Percentiles rank a stretch among this genome's conserved stretches.
These are phyloP conservation scores for Schlechtendalia chinensis DNA, from an alignment of 1,140 invertebrate species.

Conservation along the genomic window DNA sequence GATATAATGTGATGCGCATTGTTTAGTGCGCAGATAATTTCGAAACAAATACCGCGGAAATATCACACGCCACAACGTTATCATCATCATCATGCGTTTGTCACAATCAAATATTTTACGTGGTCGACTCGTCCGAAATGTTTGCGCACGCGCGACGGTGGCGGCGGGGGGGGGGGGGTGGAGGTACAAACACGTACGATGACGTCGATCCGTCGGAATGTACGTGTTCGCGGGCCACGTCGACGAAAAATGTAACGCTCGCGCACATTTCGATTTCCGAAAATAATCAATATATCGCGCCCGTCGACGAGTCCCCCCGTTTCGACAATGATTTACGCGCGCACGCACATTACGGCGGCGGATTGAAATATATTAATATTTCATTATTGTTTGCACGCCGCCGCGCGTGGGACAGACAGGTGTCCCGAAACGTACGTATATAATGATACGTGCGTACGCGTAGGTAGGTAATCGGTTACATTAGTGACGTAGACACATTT, in stretches of 20 bases:
- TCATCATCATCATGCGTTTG: neutral
- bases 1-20: too few species aligned
- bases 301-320: neutral
- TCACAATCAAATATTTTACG: neutral
- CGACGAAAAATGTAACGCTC: too few species aligned
- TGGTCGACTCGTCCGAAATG: neutral
- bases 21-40: too few species aligned
- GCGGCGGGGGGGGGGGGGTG: too few species aligned
- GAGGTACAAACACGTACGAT: too few species aligned
- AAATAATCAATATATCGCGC: neutral
- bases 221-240: too few species aligned
- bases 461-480: conserved; percentile 18
- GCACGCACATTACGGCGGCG: too few species aligned
- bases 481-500: conserved; percentile 42
- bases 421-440: too few species aligned
- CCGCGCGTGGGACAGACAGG: neutral
- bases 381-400: neutral
- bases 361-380: too few species aligned
- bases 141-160: neutral
- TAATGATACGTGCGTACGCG: neutral
- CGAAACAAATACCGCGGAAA: too few species aligned
- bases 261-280: too few species aligned
- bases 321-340: neutral
- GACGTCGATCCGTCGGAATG: too few species aligned
- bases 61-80: neutral